These are phyloP conservation scores for Lottia gigantea DNA, from an alignment of 2,888 invertebrate species.

Conservation along the genomic window DNA sequence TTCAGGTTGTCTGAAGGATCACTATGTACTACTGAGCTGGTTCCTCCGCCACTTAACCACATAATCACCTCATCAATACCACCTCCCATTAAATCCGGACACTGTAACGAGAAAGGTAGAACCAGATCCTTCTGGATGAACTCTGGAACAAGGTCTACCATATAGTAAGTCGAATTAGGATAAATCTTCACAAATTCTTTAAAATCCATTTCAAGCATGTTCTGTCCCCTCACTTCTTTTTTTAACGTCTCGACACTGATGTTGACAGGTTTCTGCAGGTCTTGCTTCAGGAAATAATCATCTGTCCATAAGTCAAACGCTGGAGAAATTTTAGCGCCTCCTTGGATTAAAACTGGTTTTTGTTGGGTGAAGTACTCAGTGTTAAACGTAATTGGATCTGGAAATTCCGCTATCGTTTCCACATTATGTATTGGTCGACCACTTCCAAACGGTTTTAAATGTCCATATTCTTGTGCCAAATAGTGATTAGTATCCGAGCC, in stretches of 20 bases:
- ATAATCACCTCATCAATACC: slow-evolving; percentile 59
- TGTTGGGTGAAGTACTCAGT: slow-evolving; percentile 46
- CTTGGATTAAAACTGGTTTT: slow-evolving; percentile 58
- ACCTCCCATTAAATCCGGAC: slow-evolving; percentile 45
- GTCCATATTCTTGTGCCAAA: slow-evolving; percentile 45
- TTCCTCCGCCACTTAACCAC: slow-evolving; percentile 68
- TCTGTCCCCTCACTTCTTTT: slow-evolving; percentile 59
- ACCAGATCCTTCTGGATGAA: slow-evolving; percentile 59
- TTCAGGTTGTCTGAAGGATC: slow-evolving; percentile 66
- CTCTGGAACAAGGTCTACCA: slow-evolving; percentile 61
- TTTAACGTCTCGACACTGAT: slow-evolving; percentile 62
- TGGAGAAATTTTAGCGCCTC: slow-evolving; percentile 51
- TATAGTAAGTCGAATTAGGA: slow-evolving; percentile 57
- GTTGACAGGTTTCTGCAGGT: slow-evolving; percentile 38
- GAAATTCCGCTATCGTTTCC: slow-evolving; percentile 39
- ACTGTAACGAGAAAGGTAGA: slow-evolving; percentile 61
- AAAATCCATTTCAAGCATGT: slow-evolving; percentile 51
- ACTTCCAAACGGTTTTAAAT: slow-evolving; percentile 58
- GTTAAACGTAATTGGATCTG: slow-evolving; percentile 51
- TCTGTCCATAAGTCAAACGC: slow-evolving; percentile 62
- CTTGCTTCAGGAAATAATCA: slow-evolving; percentile 55
- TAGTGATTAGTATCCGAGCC: slow-evolving; percentile 19
- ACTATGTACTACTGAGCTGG: slow-evolving; percentile 66
- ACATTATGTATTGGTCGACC: slow-evolving; percentile 52
- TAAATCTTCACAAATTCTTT: slow-evolving; percentile 59